Conservation (phyloP, 2,888 invertebrate species). For the Heliconius charithonia region DNA sequence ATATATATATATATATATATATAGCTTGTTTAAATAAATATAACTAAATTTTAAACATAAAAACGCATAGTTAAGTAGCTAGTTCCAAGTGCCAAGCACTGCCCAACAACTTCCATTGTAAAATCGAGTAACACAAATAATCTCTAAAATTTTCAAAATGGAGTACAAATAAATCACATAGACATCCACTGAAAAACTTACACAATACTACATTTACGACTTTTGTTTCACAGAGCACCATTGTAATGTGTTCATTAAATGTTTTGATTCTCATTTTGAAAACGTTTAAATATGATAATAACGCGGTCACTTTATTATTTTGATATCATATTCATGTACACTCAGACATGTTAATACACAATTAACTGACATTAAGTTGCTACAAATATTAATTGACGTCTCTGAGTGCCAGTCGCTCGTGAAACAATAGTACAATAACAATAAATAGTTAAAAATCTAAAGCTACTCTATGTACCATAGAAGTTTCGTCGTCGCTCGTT, state of each 20-base stretch:
- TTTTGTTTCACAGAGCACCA: conserved; percentile 46
- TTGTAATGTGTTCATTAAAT: conserved; percentile 11
- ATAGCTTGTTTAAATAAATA: background rate
- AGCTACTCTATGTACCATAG: conserved; percentile 62
- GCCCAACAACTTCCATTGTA: conserved; percentile 27
- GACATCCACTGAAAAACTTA: conserved; percentile 42
- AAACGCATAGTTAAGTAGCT: conserved; percentile 5
- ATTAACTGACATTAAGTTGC: background rate
- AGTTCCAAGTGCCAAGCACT: conserved; percentile 23
- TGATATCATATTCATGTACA: background rate
- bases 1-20: background rate
- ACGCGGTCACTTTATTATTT: background rate
- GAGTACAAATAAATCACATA: conserved; percentile 35
- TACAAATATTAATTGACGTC: background rate
- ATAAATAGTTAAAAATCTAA: conserved; percentile 50
- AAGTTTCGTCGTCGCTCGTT: conserved; percentile 72
- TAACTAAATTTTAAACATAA: background rate
- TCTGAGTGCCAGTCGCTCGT: conserved; percentile 24
- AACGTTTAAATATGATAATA: background rate
- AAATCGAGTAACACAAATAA: conserved; percentile 38
- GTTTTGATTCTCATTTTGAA: background rate
- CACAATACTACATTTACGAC: conserved; percentile 38
- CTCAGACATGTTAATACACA: background rate
- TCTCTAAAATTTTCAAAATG: conserved; percentile 37
- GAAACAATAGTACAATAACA: conserved; percentile 49